Evolutionary conservation across 2,797 vertebrate species (phyloP), one percentile per base, ranked within the genome.

Genomic region (Pangasius djambal): DNA sequence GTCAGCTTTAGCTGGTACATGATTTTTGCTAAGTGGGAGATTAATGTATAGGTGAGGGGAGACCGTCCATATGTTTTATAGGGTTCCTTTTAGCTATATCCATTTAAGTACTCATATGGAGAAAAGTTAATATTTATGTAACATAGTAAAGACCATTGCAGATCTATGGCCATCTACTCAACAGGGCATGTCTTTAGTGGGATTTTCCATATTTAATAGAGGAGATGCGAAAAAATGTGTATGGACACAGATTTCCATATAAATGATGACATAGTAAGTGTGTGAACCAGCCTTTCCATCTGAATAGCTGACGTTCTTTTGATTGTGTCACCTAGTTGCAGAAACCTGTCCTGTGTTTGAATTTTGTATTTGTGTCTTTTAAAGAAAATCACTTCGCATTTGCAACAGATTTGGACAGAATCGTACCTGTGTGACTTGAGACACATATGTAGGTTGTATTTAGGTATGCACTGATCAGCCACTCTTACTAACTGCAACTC

Each of bases 391-490:
- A 44, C 37, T 10, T 40, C 3, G 4, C 18, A 18, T 74, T 74
- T 44, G 8, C 37, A 40, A 34, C 4, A 44, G 2, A 74, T 74
- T 44, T 10, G 2, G 8, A 74, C 22, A 40, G 37, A 74, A 12
- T 40, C 8, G 18, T 65, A 31, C 34, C 10, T 75, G 9, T 12
- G 8, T 75, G 3, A 44, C 40, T 48, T 48, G 3, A 44, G 72
- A 75, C 72, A 48, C 72, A 25, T 25, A 44, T 9, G 18, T 75
- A 8, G 6, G 6, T 20, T 72, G 37, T 70, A 70, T 92, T 89
- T 86, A 20, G 44, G 28, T 69, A 91, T 94, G 93, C 92, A 93
- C 91, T 89, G 88, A 94, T 94, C 93, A 94, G 40, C 72, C 22
- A 48, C 3, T 1, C 10, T 48, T 40, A 44, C 92, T 90, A 93